Percentiles rank a stretch among this genome's conserved stretches.
Evolutionary conservation across 2,113 vertebrate genomes (phyloP).

Genomic region (Eublepharis macularius): DNA sequence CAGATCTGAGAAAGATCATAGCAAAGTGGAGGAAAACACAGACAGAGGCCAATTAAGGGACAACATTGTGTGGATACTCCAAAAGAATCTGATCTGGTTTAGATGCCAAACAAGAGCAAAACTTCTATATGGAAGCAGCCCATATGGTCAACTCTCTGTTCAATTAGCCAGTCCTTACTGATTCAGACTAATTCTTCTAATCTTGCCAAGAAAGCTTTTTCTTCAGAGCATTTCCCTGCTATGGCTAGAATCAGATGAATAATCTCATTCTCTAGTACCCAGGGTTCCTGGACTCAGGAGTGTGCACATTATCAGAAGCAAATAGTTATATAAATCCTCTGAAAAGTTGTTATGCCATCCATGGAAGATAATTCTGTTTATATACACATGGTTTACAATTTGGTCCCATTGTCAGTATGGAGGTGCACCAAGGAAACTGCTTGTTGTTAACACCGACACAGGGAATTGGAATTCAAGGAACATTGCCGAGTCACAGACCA

Average conservation of each 20-base stretch:
- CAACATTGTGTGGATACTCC: too few relatives aligned
- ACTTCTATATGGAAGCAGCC: too few relatives aligned
- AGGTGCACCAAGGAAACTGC: neutral
- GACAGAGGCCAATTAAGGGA: too few relatives aligned
- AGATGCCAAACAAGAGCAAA: too few relatives aligned
- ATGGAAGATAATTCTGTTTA: conserved; percentile 8
- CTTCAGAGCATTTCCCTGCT: neutral
- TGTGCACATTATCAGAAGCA: neutral
- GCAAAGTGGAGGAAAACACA: too few relatives aligned
- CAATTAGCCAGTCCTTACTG: neutral
- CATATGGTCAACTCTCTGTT: too few relatives aligned
- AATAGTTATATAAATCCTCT: neutral
- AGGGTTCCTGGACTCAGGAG: neutral
- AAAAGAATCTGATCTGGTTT: too few relatives aligned
- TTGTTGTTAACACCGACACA: neutral
- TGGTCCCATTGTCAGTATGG: neutral
- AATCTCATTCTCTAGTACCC: neutral
- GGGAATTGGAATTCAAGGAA: conserved; percentile 27
- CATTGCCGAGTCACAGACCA: conserved; percentile 12
- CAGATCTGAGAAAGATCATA: too few relatives aligned
- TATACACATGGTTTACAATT: neutral
- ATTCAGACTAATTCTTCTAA: neutral
- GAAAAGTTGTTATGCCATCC: neutral
- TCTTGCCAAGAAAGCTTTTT: neutral
- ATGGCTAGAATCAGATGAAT: neutral